Evolutionary conservation across 2,797 vertebrate species (phyloP).

Genomic region (Enteromius thamalakanensis): DNA sequence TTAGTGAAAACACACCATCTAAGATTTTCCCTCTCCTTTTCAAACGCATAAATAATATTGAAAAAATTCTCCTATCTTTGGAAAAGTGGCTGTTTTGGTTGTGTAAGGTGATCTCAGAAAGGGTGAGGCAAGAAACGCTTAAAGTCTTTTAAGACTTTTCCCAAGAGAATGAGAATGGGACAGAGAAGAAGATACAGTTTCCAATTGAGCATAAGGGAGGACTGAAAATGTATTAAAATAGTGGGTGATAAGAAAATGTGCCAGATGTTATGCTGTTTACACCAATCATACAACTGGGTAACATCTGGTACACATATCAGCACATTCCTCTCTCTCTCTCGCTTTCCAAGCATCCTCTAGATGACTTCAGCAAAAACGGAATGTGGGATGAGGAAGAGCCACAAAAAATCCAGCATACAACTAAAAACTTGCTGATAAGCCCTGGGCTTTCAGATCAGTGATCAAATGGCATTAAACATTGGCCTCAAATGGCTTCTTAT

Average conservation of each 20-base stretch:
- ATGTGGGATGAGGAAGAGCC: not conserved
- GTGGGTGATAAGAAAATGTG: slow-evolving; percentile 18
- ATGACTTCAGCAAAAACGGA: slow-evolving; percentile 3
- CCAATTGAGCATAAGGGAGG: slow-evolving; percentile 12
- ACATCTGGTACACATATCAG: slow-evolving; percentile 43
- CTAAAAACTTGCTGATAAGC: slow-evolving; percentile 1
- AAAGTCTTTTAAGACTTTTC: slow-evolving; percentile 19
- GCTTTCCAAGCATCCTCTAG: slow-evolving; percentile 13
- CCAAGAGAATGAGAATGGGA: not conserved
- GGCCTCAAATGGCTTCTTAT: not conserved
- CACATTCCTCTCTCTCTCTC: slow-evolving; percentile 28
- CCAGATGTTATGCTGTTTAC: slow-evolving; percentile 21
- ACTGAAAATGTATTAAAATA: not conserved
- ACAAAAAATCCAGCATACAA: not conserved
- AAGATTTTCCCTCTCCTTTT: not conserved
- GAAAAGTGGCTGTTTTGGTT: slow-evolving; percentile 4
- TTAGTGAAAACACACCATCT: not conserved
- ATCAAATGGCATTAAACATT: not conserved
- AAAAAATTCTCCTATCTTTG: not conserved
- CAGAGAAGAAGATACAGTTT: slow-evolving; percentile 33
- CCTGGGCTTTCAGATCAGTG: not conserved
- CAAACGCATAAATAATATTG: not conserved
- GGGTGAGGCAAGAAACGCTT: slow-evolving; percentile 15
- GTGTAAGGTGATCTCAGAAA: slow-evolving; percentile 34
- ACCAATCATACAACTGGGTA: slow-evolving; percentile 19